These are phyloP conservation scores for Notamacropus eugenii DNA, from an alignment of 2,797 vertebrate species.

Conservation along the genomic window DNA sequence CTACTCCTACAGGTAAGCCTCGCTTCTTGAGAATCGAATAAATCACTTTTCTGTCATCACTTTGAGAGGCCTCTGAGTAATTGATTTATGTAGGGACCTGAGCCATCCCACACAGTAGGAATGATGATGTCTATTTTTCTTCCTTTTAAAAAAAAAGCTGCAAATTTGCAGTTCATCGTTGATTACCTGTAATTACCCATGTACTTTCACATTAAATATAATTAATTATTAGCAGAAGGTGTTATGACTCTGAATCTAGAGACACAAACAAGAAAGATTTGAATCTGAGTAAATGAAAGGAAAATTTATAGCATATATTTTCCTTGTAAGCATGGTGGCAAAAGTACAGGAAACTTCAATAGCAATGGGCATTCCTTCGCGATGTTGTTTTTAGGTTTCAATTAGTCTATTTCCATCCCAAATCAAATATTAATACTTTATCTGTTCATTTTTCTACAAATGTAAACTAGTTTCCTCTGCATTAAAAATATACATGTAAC, in stretches of 20 bases:
- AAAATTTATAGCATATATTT: not conserved
- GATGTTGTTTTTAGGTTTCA: constrained; percentile 46
- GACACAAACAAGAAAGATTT: not conserved
- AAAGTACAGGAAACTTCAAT: constrained; percentile 13
- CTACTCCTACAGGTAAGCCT: no score
- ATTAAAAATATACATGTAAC: not conserved
- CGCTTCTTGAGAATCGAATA: no score
- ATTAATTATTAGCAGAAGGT: constrained; percentile 26
- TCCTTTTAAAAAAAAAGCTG: constrained; percentile 14
- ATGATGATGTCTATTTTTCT: not conserved
- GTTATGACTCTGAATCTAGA: not conserved
- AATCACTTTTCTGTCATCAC: no score
- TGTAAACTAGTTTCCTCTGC: constrained; percentile 9
- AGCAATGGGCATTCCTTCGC: not conserved
- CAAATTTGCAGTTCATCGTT: not conserved
- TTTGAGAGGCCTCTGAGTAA: no score
- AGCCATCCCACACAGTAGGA: no score
- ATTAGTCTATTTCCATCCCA: not conserved
- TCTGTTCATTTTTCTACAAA: not conserved
- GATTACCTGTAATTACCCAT: not conserved
- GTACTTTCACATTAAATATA: constrained; percentile 20
- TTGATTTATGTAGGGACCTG: no score
- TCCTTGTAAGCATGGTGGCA: not conserved
- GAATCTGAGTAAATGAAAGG: not conserved
- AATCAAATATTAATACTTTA: constrained; percentile 38